These are phyloP conservation scores for Tetraodon nigroviridis DNA, from an alignment of 2,113 vertebrate genomes.

Conservation along the genomic window DNA sequence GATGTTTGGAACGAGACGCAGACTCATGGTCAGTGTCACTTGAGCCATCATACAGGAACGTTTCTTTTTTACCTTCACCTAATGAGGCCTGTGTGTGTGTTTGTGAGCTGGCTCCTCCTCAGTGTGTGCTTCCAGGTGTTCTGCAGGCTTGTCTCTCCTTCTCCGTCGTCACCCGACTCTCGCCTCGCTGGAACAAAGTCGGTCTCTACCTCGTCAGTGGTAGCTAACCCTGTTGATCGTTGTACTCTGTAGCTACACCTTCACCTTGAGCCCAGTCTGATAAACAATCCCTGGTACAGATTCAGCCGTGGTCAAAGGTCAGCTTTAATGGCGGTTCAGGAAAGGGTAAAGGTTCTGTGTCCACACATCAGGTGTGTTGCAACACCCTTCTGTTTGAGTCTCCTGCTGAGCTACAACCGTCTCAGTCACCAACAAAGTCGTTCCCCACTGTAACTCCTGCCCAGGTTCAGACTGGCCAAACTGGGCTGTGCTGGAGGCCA, in stretches of 20 bases:
- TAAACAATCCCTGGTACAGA: neutral
- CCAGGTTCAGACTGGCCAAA: too few relatives aligned
- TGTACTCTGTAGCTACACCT: neutral
- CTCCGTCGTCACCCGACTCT: conserved; percentile 75
- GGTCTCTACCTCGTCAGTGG: conserved; percentile 83
- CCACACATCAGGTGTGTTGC: too few relatives aligned
- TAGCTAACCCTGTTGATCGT: neutral
- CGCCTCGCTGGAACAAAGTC: conserved; percentile 86
- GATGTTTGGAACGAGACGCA: conserved; percentile 67
- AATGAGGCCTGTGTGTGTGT: conserved; percentile 2
- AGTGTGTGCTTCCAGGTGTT: conserved; percentile 70
- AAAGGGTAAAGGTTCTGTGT: too few relatives aligned
- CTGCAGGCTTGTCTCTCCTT: conserved; percentile 85
- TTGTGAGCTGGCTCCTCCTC: conserved; percentile 71
- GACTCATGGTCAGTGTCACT: conserved; percentile 72
- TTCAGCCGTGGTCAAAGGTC: too few relatives aligned
- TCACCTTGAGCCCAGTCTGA: conserved; percentile 30
- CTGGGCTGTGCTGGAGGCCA: too few relatives aligned
- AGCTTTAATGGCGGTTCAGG: too few relatives aligned
- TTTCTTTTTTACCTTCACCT: neutral
- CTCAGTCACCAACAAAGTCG: too few relatives aligned
- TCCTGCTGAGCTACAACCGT: too few relatives aligned
- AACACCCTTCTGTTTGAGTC: too few relatives aligned
- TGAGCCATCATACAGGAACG: neutral
- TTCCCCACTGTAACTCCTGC: too few relatives aligned